Evolutionary conservation across 2,888 invertebrate species (phyloP), one percentile per base, ranked within the genome.

Genomic region (Epinotia ramella): DNA sequence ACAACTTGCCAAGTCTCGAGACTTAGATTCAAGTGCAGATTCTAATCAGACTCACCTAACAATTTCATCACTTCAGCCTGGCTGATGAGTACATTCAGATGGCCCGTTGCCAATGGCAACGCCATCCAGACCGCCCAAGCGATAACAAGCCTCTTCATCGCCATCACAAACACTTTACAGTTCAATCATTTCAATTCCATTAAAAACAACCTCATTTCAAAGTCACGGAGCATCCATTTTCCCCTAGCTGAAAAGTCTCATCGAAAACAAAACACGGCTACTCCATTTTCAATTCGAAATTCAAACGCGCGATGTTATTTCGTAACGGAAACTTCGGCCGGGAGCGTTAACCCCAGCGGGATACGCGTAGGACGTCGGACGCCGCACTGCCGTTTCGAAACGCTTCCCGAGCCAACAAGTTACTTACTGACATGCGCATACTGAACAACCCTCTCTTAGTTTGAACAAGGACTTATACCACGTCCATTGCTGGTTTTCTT

Each of bases 61-160:
- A 97, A 94, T 94, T 97, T 97, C 96, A 96, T 96, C 87, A 97
- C 97, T 95, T 97, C 97, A 80, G 96, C 96, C 89, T 96, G 96
- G 90, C 96, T 97, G 94, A 97, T 97, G 92, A 97, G 97, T 86
- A 97, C 96, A 92, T 97, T 96, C 86, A 97, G 95, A 95, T 97
- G 96, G 89, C 96, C 96, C 89, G 95, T 94, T 92, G 95, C 95
- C 93, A 93, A 87, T 83, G 94, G 92, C 91, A 94, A 91, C 91
- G 89, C 88, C 77, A 92, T 88, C 87, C 90, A 91, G 82, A 89
- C 87, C 84, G 89, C 89, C 91, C 92, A 93, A 81, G 89, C 91
- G 83, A 92, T 87, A 84, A 91, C 87, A 81, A 92, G 86, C 84
- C 89, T 86, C 84, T 86, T 89, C 79, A 83, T 84, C 84, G 89